Conservation (phyloP, 1,140 invertebrate species). For the Hylyphantes graminicola region DNA sequence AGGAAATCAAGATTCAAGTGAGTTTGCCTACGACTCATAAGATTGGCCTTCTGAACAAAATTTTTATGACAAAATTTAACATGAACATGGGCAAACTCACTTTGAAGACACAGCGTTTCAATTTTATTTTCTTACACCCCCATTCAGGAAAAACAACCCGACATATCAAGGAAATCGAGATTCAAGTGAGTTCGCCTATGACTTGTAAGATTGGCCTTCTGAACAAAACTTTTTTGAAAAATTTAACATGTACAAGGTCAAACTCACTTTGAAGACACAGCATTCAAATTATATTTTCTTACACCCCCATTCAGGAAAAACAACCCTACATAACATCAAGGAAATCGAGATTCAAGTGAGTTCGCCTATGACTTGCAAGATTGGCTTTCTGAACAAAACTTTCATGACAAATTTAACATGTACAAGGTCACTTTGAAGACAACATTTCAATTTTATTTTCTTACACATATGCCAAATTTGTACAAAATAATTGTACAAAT, state of each 20-base stretch:
- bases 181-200: neutral
- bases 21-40: neutral
- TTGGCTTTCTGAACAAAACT: slow-evolving; percentile 13
- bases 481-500: too few species aligned
- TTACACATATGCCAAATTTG: too few species aligned
- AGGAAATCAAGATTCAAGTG: neutral
- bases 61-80: slow-evolving; percentile 63
- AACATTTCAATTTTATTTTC: too few species aligned
- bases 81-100: slow-evolving; percentile 75
- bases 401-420: slow-evolving; percentile 67
- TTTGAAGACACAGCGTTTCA: too few species aligned
- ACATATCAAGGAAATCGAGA: too few species aligned
- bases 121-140: too few species aligned
- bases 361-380: neutral
- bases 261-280: too few species aligned
- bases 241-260: slow-evolving; percentile 73
- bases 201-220: slow-evolving; percentile 3
- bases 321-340: too few species aligned
- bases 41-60: slow-evolving; percentile 19
- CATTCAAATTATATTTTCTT: too few species aligned
- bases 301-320: too few species aligned
- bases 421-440: too few species aligned
- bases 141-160: too few species aligned
- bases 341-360: neutral
- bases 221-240: slow-evolving; percentile 11